Evolutionary conservation across 2,888 invertebrate species (phyloP).

Genomic region (Eledona agricola): DNA sequence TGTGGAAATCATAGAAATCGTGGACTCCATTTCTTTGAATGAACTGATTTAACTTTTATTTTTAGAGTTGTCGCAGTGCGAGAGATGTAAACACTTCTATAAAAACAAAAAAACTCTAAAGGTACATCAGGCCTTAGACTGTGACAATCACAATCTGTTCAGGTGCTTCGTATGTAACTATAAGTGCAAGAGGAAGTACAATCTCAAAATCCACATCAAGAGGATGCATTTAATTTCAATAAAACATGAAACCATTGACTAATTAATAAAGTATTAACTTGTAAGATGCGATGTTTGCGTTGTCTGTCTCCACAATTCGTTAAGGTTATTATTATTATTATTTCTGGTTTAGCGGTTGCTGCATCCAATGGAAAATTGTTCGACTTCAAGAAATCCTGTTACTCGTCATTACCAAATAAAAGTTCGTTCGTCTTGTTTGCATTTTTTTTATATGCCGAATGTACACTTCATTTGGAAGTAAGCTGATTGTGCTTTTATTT

Average conservation of each 20-base stretch:
- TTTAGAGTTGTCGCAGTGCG: not conserved
- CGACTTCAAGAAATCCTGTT: constrained; percentile 1
- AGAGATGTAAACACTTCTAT: too few species aligned
- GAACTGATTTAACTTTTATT: constrained; percentile 8
- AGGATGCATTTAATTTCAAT: constrained; percentile 1
- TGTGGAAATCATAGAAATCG: too few species aligned
- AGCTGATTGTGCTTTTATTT: constrained; percentile 17
- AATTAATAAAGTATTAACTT: not conserved
- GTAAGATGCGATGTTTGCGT: too few species aligned
- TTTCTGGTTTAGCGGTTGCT: too few species aligned
- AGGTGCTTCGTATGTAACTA: constrained; percentile 29
- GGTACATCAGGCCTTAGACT: too few species aligned
- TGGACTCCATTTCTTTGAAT: constrained; percentile 1
- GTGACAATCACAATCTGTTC: too few species aligned
- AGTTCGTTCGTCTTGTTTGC: constrained; percentile 6
- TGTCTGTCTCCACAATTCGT: too few species aligned
- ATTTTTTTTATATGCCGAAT: not conserved
- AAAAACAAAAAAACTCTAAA: too few species aligned
- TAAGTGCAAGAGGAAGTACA: constrained; percentile 27
- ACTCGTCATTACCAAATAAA: constrained; percentile 1
- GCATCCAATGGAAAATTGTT: too few species aligned
- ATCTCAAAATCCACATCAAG: constrained; percentile 29
- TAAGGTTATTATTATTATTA: too few species aligned
- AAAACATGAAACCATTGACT: not conserved
- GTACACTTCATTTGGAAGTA: too few species aligned